These are phyloP conservation scores for Pachypanchax playfairii DNA, from an alignment of 2,113 vertebrate species.

Conservation along the genomic window DNA sequence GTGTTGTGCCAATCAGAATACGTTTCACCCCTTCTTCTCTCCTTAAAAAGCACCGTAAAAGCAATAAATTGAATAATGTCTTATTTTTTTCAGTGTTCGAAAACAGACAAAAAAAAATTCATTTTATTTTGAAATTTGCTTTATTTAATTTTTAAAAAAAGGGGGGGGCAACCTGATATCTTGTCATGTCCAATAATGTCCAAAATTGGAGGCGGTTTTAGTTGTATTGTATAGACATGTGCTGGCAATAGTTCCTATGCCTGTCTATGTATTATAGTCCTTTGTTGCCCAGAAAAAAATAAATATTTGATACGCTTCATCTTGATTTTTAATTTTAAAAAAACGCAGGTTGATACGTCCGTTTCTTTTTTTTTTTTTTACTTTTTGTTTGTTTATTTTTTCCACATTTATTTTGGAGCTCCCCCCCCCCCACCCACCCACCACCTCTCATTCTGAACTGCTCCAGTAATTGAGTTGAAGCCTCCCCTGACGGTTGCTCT, in stretches of 20 bases:
- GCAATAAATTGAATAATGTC: slow-evolving; percentile 97
- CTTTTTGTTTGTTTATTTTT: slow-evolving; percentile 65
- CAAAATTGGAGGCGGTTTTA: slow-evolving; percentile 94
- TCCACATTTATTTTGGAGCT: slow-evolving; percentile 80
- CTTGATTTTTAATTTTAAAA: slow-evolving; percentile 94
- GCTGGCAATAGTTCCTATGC: slow-evolving; percentile 97
- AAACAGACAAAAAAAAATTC: slow-evolving; percentile 83
- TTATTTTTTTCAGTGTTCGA: slow-evolving; percentile 84
- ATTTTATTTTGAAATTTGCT: background rate
- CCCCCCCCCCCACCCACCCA: too few relatives aligned
- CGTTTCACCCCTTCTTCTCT: slow-evolving; percentile 87
- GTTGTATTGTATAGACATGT: slow-evolving; percentile 98
- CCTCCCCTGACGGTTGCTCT: slow-evolving; percentile 97
- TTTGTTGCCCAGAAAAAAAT: slow-evolving; percentile 99
- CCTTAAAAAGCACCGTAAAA: slow-evolving; percentile 90
- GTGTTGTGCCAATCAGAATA: slow-evolving; percentile 89
- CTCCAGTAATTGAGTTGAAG: slow-evolving; percentile 99
- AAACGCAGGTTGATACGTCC: slow-evolving; percentile 88
- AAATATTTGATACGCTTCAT: slow-evolving; percentile 99
- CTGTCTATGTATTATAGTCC: slow-evolving; percentile 99
- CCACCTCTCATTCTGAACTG: slow-evolving; percentile 92
- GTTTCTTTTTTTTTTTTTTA: slow-evolving; percentile 79
- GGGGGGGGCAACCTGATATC: slow-evolving; percentile 92
- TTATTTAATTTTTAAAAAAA: slow-evolving; percentile 5
- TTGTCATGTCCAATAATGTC: slow-evolving; percentile 91